Base-by-base conservation (phyloP, 2,797 vertebrate species). In the Anomalospiza imberbis region DNA sequence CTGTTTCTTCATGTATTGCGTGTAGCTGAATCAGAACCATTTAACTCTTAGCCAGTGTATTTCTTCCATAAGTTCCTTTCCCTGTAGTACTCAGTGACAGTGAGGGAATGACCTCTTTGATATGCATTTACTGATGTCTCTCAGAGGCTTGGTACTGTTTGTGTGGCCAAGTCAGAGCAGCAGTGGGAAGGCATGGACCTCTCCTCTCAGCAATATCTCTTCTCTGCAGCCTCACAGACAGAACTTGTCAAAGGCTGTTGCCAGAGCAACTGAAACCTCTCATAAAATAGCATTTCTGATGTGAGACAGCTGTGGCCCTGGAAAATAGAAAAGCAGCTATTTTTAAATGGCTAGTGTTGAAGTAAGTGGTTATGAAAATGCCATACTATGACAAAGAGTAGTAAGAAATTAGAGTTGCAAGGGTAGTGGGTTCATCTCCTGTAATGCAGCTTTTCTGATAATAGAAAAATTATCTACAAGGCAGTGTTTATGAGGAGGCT, bases 221-320 rank as follows among this genome's bases (percentile, higher is more conserved):
- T 83, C 80, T 96, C 95, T 94, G 85, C 48, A 82, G 55, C 45
- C 36, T 87, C 92, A 94, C 94, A 96, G 91, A 73, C 38, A 95
- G 76, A 93, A 71, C 22, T 93, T 83, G 45, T 96, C 95, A 89
- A 93, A 86, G 38, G 54, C 95, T 95, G 97, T 97, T 97, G 90
- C 97, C 95, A 96, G 88, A 97, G 97, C 90, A 97, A 98, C 96
- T 88, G 91, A 94, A 95, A 91, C 93, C 57, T 96, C 84, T 93
- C 85, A 85, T 63, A 86, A 97, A 97, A 94, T 72, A 88, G 61
- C 57, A 94, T 96, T 96, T 96, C 85, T 97, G 91, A 96, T 92
- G 80, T 73, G 57, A 95, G 74, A 60, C 94, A 96, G 81, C 90
- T 96, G 91, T 95, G 85, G 31, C 28, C 67, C 50, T 53, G 83